These are phyloP conservation scores for Pangasius sanitwongsei DNA, from an alignment of 2,797 vertebrate species.

Conservation along the genomic window DNA sequence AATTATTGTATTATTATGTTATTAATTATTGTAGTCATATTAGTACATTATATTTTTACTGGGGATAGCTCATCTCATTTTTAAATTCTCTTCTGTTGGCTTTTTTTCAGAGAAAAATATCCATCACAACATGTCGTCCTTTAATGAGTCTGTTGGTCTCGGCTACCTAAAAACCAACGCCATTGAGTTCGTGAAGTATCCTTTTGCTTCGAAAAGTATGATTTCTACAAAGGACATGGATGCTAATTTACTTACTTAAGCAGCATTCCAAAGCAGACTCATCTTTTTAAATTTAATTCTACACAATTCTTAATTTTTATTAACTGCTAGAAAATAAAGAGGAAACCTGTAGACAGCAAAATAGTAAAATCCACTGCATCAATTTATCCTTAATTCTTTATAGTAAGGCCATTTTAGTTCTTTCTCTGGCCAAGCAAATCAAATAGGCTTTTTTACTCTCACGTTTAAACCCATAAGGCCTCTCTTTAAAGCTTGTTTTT, in stretches of 20 bases:
- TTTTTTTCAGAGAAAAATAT: slow-evolving; percentile 86
- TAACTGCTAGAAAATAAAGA: not conserved
- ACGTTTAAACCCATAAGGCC: not conserved
- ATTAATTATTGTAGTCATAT: not conserved
- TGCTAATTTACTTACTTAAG: not conserved
- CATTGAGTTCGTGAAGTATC: slow-evolving; percentile 99
- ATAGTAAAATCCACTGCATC: not conserved
- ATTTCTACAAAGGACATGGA: not conserved
- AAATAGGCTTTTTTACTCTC: not conserved
- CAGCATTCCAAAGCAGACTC: not conserved
- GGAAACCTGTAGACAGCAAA: not conserved
- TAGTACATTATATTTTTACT: not conserved
- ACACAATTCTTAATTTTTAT: not conserved
- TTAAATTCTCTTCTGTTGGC: not conserved
- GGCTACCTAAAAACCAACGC: slow-evolving; percentile 98
- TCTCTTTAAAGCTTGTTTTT: slow-evolving; percentile 11
- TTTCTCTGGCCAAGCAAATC: slow-evolving; percentile 8
- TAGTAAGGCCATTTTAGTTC: not conserved
- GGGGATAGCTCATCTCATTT: not conserved
- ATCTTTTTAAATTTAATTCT: not conserved
- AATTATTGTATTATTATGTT: not conserved
- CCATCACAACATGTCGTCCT: slow-evolving; percentile 98
- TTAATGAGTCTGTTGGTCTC: slow-evolving; percentile 95
- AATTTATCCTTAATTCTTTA: not conserved
- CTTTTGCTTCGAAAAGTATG: slow-evolving; percentile 66